A percentile compares a stretch with the other conserved stretches of the same genome.
Evolutionary conservation across 2,888 invertebrate genomes (phyloP).

Genomic region (Noctua fimbriata): DNA sequence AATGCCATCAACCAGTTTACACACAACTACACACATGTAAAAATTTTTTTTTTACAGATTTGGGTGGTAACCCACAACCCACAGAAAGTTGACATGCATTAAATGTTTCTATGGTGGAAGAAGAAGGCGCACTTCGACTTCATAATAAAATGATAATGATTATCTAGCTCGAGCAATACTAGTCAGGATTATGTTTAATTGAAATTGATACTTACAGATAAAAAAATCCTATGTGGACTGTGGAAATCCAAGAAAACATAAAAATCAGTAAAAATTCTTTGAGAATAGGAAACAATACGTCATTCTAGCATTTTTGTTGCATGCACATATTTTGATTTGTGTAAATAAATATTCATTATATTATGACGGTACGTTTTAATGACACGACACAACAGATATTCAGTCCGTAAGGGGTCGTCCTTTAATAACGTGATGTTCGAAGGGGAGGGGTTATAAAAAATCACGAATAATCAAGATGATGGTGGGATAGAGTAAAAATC

Average conservation of each 20-base stretch:
- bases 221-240: conserved; percentile 13
- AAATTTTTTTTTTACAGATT: not conserved
- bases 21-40: not conserved
- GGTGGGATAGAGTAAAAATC: not conserved
- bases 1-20: not conserved
- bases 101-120: not conserved
- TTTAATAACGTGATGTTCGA: not conserved
- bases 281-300: not conserved
- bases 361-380: not conserved
- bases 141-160: not conserved
- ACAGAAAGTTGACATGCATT: not conserved
- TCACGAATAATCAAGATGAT: not conserved
- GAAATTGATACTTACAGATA: conserved; percentile 14
- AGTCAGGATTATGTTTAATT: not conserved
- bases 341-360: not conserved
- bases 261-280: not conserved
- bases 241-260: not conserved
- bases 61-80: not conserved
- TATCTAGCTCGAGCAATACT: not conserved
- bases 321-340: not conserved
- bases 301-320: not conserved
- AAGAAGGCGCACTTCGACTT: not conserved
- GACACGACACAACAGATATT: not conserved
- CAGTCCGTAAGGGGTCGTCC: not conserved
- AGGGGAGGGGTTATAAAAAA: not conserved